Base-by-base conservation (phyloP, 2,113 vertebrate species). In the Falcunculus frontatus region DNA sequence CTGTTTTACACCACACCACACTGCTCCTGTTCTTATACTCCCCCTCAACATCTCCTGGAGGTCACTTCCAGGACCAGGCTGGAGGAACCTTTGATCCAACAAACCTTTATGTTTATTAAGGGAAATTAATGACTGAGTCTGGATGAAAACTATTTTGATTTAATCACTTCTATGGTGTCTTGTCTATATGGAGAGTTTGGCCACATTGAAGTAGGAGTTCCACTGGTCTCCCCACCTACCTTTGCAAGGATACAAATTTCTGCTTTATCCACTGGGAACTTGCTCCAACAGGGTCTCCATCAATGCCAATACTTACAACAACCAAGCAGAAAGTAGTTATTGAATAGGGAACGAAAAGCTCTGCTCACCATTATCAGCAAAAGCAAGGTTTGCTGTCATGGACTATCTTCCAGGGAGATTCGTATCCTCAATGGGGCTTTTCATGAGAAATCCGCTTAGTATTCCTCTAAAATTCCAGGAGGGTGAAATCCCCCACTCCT, bases 401-500 rank as follows among this genome's bases (percentile, higher is more conserved):
- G 52, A 42, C 53, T 64, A 30, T 68, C 76, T 92, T 70, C 42
- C 1, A 2, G 42, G 32, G 88, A 72, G 37, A 84, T 69, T 83
- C 13, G 0, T 69, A 33, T 7, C 80, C 90, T 95, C 93, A 95
- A 96, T 85, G 78, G 47, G 10, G 33, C 87, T 97, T 96, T 96
- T 95, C 76, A 96, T 84, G 35, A 95, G 67, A 95, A 96, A 96
- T 89, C 67, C 95, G 95, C 90, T 96, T 95, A 93, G 55, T 96
- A 94, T 96, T 96, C 95, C 75, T 92, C 57, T 95, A 94, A 93
- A 95, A 96, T 97, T 93, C 96, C 96, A 86, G 74, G 94, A 87
- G 84, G 60, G 39, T 59, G 59, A 96, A 97, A 96, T 87, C 93
- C 94, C 94, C 93, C 94, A 93, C 92, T 95, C 85, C 82, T 93